These are phyloP conservation scores for Polia nebulosa DNA, from an alignment of 2,888 invertebrate genomes.

Conservation along the genomic window DNA sequence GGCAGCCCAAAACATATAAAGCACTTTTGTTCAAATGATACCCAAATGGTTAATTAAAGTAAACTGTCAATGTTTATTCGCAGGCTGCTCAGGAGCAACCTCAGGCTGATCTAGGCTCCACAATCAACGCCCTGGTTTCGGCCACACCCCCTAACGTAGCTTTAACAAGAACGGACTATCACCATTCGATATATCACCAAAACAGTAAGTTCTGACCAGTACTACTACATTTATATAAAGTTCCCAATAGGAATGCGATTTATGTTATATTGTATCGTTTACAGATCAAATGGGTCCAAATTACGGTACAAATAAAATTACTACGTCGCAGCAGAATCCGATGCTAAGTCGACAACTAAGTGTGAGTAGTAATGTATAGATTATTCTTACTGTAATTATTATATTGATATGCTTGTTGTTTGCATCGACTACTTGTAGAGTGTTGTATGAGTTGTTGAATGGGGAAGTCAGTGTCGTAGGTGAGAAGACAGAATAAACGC, in stretches of 20 bases:
- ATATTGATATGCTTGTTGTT: background rate
- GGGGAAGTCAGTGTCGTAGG: no score
- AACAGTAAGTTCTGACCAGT: conserved; percentile 76
- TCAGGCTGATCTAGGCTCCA: conserved; percentile 91
- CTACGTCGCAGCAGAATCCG: conserved; percentile 95
- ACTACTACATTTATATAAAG: background rate
- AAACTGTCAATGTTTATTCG: conserved; percentile 12
- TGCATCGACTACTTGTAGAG: background rate
- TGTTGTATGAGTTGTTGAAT: no score
- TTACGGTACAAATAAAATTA: conserved; percentile 91
- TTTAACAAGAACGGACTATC: conserved; percentile 93
- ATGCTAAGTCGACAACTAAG: conserved; percentile 97
- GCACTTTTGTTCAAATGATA: background rate
- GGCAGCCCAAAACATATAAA: no score
- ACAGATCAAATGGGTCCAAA: conserved; percentile 88
- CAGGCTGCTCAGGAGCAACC: conserved; percentile 93
- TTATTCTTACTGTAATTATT: background rate
- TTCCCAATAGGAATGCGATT: background rate
- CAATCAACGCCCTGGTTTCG: conserved; percentile 96
- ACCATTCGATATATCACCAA: conserved; percentile 83
- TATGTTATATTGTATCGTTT: conserved; percentile 53
- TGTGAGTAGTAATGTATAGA: conserved; percentile 87
- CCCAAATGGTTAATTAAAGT: background rate
- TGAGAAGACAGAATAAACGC: no score
- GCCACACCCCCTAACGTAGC: conserved; percentile 97